phyloP scores from a whole-genome alignment of 2,113 vertebrate genomes.

The Trinectes maculatus region DNA sequence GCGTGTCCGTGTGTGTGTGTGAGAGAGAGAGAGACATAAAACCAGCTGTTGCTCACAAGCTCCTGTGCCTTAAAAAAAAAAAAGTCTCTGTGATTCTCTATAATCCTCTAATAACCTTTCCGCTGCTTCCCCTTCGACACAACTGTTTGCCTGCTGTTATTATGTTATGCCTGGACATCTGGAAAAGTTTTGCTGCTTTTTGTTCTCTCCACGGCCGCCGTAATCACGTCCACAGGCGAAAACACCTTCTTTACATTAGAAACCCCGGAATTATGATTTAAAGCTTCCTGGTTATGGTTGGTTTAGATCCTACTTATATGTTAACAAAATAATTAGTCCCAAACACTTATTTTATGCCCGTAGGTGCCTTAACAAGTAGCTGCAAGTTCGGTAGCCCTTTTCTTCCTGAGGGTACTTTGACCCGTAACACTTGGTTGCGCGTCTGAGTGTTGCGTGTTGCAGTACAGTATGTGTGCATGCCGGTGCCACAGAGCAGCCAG shows the following conservation, averaged over 20 bases:
- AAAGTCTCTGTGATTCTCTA: conserved; percentile 55
- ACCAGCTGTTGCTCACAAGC: conserved; percentile 47
- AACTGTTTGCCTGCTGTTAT: conserved; percentile 61
- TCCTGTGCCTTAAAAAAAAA: conserved; percentile 40
- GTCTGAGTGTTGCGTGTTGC: conserved; percentile 21
- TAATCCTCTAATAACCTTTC: conserved; percentile 71
- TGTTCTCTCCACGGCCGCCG: conserved; percentile 60
- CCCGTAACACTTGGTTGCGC: conserved; percentile 50
- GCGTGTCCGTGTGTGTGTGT: conserved; percentile 26
- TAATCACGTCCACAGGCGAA: conserved; percentile 70
- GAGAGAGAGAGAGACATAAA: conserved; percentile 46
- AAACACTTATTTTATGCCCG: conserved; percentile 22
- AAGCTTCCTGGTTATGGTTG: conserved; percentile 68
- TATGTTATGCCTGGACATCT: conserved; percentile 77
- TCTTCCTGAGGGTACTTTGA: conserved; percentile 46
- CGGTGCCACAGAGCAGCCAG: conserved; percentile 52
- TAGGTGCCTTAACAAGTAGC: conserved; percentile 55
- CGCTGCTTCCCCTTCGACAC: conserved; percentile 42
- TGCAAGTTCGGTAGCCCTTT: conserved; percentile 25
- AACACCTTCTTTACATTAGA: conserved; percentile 73
- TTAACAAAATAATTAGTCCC: conserved; percentile 62
- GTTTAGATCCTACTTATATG: conserved; percentile 51
- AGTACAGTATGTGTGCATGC: conserved; percentile 41
- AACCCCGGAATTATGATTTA: conserved; percentile 69
- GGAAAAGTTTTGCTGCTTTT: conserved; percentile 76